phyloP scores from a whole-genome alignment of 1,140 invertebrate species.

The Drosophila nikananu region DNA sequence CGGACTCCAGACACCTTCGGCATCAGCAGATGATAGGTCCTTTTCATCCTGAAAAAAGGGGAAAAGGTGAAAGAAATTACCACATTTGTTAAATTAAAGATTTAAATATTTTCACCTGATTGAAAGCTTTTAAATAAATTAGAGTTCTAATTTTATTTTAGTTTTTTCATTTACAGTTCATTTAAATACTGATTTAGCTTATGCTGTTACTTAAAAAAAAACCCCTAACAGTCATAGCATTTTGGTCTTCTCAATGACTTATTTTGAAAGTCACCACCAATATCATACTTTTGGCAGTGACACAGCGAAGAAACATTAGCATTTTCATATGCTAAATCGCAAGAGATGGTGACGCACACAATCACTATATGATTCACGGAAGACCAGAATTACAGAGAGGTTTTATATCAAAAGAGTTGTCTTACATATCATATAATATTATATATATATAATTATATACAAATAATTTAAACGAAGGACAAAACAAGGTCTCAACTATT shows the following conservation, averaged over 20 bases:
- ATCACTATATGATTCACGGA: slow-evolving; percentile 3
- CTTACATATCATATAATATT: background rate
- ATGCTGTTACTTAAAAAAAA: background rate
- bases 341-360: background rate
- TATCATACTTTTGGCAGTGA: background rate
- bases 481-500: background rate
- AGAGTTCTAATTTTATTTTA: background rate
- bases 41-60: slow-evolving; percentile 91
- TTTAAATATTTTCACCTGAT: background rate
- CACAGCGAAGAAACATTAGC: background rate
- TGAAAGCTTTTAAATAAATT: background rate
- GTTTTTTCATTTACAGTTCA: no score
- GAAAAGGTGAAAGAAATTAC: background rate
- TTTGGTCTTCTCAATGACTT: background rate
- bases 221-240: no score
- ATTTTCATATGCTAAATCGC: slow-evolving; percentile 7
- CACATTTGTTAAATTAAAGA: background rate
- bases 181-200: background rate
- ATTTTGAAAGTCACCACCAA: background rate
- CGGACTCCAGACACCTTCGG: slow-evolving; percentile 99
- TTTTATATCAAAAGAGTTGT: background rate
- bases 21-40: slow-evolving; percentile 96
- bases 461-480: background rate
- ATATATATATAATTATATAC: background rate
- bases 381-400: background rate